These are phyloP conservation scores for Myripristis murdjan DNA, from an alignment of 2,797 vertebrate genomes.

Conservation along the genomic window DNA sequence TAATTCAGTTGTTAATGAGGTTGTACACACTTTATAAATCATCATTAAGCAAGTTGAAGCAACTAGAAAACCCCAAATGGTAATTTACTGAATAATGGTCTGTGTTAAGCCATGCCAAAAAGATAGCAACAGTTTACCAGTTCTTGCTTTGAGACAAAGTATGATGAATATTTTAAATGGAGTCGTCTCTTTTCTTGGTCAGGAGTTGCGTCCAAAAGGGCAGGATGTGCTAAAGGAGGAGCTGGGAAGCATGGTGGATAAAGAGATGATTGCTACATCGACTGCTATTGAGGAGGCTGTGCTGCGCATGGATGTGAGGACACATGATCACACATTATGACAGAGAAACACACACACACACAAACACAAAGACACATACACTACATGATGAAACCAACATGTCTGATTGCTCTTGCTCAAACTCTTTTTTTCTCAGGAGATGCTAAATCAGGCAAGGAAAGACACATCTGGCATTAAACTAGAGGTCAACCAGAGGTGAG, in stretches of 20 bases:
- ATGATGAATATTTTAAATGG: no score
- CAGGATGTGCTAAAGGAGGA: slow-evolving; percentile 92
- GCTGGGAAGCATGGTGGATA: slow-evolving; percentile 94
- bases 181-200: background rate
- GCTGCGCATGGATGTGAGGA: slow-evolving; percentile 91
- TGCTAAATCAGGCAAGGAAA: slow-evolving; percentile 91
- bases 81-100: no score
- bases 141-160: no score
- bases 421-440: slow-evolving; percentile 87
- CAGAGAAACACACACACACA: background rate
- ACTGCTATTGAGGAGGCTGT: slow-evolving; percentile 92
- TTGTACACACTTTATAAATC: no score
- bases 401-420: no score
- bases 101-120: background rate
- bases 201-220: slow-evolving; percentile 91
- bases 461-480: slow-evolving; percentile 92
- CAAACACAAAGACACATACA: background rate
- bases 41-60: no score
- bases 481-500: slow-evolving; percentile 96
- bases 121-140: background rate
- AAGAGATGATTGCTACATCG: slow-evolving; percentile 94
- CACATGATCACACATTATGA: background rate
- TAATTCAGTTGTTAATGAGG: no score
- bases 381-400: background rate
- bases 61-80: no score